Evolutionary conservation across 2,113 vertebrate genomes (phyloP), one percentile per base, ranked within the genome.

Genomic region (Salvelinus namaycush): DNA sequence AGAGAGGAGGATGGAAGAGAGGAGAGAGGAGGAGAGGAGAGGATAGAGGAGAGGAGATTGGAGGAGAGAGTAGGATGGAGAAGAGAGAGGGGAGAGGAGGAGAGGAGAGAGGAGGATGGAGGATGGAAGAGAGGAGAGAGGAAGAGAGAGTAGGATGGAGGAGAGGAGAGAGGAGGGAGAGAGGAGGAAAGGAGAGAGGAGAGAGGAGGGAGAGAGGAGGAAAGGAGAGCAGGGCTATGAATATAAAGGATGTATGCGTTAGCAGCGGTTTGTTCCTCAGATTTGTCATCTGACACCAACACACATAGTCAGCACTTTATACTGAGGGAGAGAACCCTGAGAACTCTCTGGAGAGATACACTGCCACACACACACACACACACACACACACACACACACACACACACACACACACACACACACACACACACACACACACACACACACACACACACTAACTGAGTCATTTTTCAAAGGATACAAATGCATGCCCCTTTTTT

Each of bases 201-300:
- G 4, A 9, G 4, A 4, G 14, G n/a, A 14, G 59, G 0, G 14
- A 20, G 13, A 3, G 20, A 59, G 24, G 31, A 72, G 68, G 44
- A 75, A 29, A 44, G 13, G 39, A 64, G 77, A 29, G 62, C 84
- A 80, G 79, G 75, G 80, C 76, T 60, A 70, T 16, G 80, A 84
- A 83, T 79, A 81, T 86, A 89, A 89, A 90, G 79, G 87, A 86
- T 81, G 78, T 78, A 74, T 84, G 82, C 81, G 86, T 89, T 84
- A 81, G 79, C 90, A 87, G 88, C 86, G 84, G 89, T 87, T 81
- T 85, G 87, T 88, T 80, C 84, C 79, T 84, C 83, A 87, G 81
- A 92, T 92, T 93, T 93, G 93, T 91, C 89, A 91, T 87, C 86
- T 83, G 91, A 92, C 90, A 88, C 80, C 68, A 77, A 84, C 76